Evolutionary conservation across 2,113 vertebrate genomes (phyloP), one percentile per base, ranked within the genome.

Genomic region (Ptilorrhoa leucosticta): DNA sequence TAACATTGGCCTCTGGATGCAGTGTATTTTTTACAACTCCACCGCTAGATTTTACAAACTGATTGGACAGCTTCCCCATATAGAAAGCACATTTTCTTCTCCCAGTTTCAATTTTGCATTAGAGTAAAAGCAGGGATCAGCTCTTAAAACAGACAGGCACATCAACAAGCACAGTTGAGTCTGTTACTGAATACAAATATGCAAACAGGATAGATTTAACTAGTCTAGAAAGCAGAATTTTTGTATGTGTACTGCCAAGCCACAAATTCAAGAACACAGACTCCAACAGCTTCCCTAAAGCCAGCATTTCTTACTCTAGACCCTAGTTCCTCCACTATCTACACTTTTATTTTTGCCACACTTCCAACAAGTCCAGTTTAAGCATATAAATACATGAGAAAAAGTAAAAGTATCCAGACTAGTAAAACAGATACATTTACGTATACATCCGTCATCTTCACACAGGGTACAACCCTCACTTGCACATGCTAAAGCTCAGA

Each of bases 201-300:
- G 20, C 65, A 80, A 94, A 89, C 35, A 89, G 35, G 35, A 81
- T 13, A 78, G 51, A 83, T 82, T 86, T 77, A 90, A 78, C 68
- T 44, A 60, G 58, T 63, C 68, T 47, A 92, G 76, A 86, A 93
- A 68, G 47, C 56, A 90, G 24, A 79, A 78, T 33, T 89, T 94
- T 51, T 42, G 61, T 26, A 70, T 1, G 0, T 30, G 26, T 44
- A 58, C 76, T 87, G 91, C 86, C 86, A 95, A 94, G 35, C 13
- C 72, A 89, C 68, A 92, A 39, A 83, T 45, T 14, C 63, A 87
- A 66, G 10, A 87, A 39, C 7, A 81, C 26, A 60, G 26, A 51
- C 8, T 72, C 39, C 47, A 80, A 58, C 10, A 81, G 35, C 45
- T 92, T 58, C 51, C 39, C 40, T 72, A 48, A 76, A 68, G 37